Base-by-base conservation (phyloP, 1,140 invertebrate species). In the Saccostrea cuccullata region DNA sequence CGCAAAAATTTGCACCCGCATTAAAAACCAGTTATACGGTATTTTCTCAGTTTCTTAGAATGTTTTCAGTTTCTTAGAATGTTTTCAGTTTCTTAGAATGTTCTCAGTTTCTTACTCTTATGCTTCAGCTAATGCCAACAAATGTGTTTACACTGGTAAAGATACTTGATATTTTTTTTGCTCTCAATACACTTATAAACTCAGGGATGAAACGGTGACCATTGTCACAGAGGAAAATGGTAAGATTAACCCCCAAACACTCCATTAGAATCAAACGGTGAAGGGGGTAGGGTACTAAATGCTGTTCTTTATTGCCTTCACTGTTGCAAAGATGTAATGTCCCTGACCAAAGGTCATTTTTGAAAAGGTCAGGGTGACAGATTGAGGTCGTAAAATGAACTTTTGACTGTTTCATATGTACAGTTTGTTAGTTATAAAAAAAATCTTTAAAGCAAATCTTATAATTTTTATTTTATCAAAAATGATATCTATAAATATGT, bases 191-290 rank as follows among this genome's bases (percentile, higher is more conserved):
- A 86, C 89, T 2, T 93, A 92, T 82, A 92, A 93, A 89, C 56
- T 94, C 17, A 90, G 92, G 40, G 93, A 92, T 90, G 93, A 94
- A 11, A 5, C 70, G 17, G 91, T 92, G 9, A 64, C 88, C 8
- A 91, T 92, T 17, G 91, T 91, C 20, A 94, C 94, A 47, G 93
- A 94, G 30, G 93, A 94, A 89, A 90, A 92, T 67, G 91, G 94
- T 94, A 88, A 73, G 67, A 36, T 73, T 4, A 60, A 60, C 13
- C 58, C 58, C 13, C 12, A 15, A 0, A 13, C 12, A 60, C 58
- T 17, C 58, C 58, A 0, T 15, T 20, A 60, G 13, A 4, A 13
- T 60, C 12, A 13, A 60, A 60, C 13, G 8, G 56, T 58, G 56
- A 58, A 20, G 58, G 58, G 13, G 58, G 13, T 36, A 1, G 0